phyloP scores from a whole-genome alignment of 2,113 vertebrate species.

The Chlorocebus sabaeus region DNA sequence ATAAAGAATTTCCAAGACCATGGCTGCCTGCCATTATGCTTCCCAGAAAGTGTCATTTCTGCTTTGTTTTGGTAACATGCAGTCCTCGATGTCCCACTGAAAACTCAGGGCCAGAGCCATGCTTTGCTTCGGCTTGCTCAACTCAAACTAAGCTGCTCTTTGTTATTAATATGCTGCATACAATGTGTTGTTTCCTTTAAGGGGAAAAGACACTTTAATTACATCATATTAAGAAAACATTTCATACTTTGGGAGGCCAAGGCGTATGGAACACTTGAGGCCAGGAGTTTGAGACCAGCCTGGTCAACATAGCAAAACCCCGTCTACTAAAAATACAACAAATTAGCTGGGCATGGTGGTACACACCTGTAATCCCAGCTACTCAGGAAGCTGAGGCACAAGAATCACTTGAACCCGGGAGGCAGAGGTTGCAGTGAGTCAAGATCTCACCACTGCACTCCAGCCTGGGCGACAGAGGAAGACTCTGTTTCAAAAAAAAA shows the following conservation, averaged over 20 bases:
- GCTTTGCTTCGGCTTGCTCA: not conserved
- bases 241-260: not conserved
- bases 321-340: not conserved
- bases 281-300: not conserved
- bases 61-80: not conserved
- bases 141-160: not conserved
- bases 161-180: conserved; percentile 32
- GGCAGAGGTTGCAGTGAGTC: not conserved
- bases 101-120: not conserved
- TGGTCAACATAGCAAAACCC: not conserved
- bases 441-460: not conserved
- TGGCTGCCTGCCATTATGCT: conserved; percentile 4
- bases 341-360: not conserved
- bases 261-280: not conserved
- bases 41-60: conserved; percentile 39
- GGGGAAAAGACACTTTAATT: not conserved
- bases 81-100: not conserved
- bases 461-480: not conserved
- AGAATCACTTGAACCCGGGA: not conserved
- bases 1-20: not conserved
- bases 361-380: not conserved
- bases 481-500: not conserved
- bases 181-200: not conserved
- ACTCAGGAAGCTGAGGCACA: not conserved
- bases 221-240: not conserved